These are phyloP conservation scores for Orgyia antiqua DNA, from an alignment of 2,888 invertebrate species.

Conservation along the genomic window DNA sequence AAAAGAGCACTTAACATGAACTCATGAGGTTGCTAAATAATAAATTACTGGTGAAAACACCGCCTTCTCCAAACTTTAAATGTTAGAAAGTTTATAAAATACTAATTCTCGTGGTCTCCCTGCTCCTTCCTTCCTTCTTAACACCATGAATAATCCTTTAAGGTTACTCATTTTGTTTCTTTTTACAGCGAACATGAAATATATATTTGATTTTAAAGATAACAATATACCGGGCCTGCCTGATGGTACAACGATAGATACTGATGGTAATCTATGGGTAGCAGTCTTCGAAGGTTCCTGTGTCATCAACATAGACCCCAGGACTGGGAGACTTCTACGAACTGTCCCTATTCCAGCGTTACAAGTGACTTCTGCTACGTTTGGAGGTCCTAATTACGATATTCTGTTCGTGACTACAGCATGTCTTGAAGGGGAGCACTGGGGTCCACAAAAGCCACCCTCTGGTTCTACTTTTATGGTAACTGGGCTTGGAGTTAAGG, in stretches of 20 bases:
- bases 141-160: no score
- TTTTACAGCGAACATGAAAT: conserved; percentile 76
- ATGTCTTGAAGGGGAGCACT: conserved; percentile 34
- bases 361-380: conserved; percentile 84
- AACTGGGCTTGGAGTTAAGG: conserved; percentile 74
- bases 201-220: conserved; percentile 77
- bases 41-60: no score
- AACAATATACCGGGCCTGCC: conserved; percentile 65
- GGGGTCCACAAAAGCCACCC: conserved; percentile 59
- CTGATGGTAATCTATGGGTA: conserved; percentile 86
- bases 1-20: no score
- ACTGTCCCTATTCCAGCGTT: conserved; percentile 76
- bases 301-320: conserved; percentile 67
- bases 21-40: no score
- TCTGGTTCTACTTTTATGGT: conserved; percentile 80
- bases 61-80: no score
- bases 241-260: conserved; percentile 87
- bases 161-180: no score
- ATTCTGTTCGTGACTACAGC: conserved; percentile 82
- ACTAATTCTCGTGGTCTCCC: no score
- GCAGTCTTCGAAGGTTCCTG: conserved; percentile 82
- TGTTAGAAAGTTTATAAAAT: no score
- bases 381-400: conserved; percentile 84
- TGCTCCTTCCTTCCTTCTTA: no score
- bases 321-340: conserved; percentile 72